Conservation (phyloP, 2,888 invertebrate species). For the Amitus sp. region DNA sequence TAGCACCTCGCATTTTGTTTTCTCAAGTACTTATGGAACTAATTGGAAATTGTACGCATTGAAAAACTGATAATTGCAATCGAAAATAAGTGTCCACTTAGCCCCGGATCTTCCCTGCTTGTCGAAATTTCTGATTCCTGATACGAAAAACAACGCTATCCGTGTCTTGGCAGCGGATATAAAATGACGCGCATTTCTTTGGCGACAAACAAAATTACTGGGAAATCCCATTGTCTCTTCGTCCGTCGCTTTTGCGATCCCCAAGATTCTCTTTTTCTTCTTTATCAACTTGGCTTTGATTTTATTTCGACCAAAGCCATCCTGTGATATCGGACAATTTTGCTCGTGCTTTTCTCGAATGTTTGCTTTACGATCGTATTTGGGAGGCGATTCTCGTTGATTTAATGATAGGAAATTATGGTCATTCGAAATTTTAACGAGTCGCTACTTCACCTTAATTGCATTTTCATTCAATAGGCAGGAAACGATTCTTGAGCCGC, state of each 20-base stretch:
- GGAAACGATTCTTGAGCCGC: background rate
- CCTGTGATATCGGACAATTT: slow-evolving; percentile 16
- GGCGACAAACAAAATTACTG: slow-evolving; percentile 42
- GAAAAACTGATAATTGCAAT: no score
- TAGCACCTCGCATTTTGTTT: no score
- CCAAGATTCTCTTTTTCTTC: slow-evolving; percentile 26
- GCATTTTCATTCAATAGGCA: background rate
- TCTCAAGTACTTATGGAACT: no score
- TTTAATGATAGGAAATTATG: no score
- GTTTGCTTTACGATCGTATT: background rate
- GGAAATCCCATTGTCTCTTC: slow-evolving; percentile 40
- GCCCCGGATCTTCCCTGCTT: no score
- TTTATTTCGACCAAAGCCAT: slow-evolving; percentile 22
- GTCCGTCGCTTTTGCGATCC: slow-evolving; percentile 9
- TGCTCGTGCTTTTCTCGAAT: no score
- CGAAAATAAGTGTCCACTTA: no score
- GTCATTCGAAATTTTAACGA: no score
- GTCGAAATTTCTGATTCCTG: slow-evolving; percentile 15
- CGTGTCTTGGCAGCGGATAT: slow-evolving; percentile 32
- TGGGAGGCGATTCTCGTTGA: no score
- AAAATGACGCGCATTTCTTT: slow-evolving; percentile 37
- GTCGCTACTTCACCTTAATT: slow-evolving; percentile 20
- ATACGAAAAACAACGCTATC: slow-evolving; percentile 21
- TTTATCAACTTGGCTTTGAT: slow-evolving; percentile 32
- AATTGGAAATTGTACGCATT: no score